Evolutionary conservation across 2,888 invertebrate genomes (phyloP), one percentile per base, ranked within the genome.

Genomic region (Margaritifera margaritifera): DNA sequence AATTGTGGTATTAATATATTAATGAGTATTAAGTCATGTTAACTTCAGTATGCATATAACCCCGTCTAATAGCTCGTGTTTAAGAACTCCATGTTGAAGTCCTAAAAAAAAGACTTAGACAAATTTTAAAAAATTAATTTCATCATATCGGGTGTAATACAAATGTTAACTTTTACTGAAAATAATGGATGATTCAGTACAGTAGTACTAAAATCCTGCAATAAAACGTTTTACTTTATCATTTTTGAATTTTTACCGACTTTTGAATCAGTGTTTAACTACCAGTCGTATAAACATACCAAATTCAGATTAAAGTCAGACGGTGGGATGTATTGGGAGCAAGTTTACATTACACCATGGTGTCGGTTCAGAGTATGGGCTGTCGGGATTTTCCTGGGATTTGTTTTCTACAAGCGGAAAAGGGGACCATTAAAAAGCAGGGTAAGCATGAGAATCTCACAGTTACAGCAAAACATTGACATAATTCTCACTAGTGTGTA

Each of bases 321-420:
- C 51, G 78, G 77, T 27, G 81, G 81, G 5, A 68, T 72, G 20
- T 84, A 80, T 69, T 84, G 84, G 84, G 74, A 80, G 31, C 69
- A 84, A 22, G 83, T 85, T 19, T 91, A 91, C 79, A 87, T 89
- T n/a, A 86, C 87, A 60, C 91, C 91, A 5, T 91, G 90, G 86
- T 86, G 88, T 63, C 83, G 91, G 42, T 88, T 90, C 53, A 85
- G 87, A 15, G 89, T 90, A 8, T 91, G 90, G 79, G 85, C 89
- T 24, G 80, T 91, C 27, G 91, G 91, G n/a, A 77, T 85, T 55
- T 53, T 90, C 8, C 80, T 90, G 6, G 91, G 90, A 6, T 88
- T 88, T 64, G 55, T 89, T 22, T 74, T 91, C 51, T 83, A 82
- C 75, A 82, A 78, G 64, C 64, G 79, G 20, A 74, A 68, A n/a